Base-by-base conservation (phyloP, 1,140 invertebrate genomes). In the Zaprionus tsacasi region DNA sequence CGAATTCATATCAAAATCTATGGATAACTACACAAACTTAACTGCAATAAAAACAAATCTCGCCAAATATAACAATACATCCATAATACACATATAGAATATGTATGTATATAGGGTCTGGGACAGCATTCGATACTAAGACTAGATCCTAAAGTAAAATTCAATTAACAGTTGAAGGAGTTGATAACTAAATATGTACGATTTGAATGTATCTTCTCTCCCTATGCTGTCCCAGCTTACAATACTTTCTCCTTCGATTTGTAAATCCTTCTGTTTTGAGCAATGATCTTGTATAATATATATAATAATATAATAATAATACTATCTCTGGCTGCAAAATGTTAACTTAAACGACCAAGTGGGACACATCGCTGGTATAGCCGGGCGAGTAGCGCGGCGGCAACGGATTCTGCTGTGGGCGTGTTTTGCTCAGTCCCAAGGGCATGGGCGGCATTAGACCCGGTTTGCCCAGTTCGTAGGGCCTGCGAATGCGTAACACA, bases 281-380 rank as follows among this genome's bases (percentile, higher is more conserved):
- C 82, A 75, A 40, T 15, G 48, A 17, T 21, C 40, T 40, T 21
- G 15, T 54, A 69, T n/a, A n/a, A n/a, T n/a, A n/a, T n/a, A n/a
- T 66, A 17, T 45, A 11, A n/a, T 40, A 27, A 56, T 56, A 12
- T 13, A 58, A 57, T 35, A 45, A 27, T 60, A 54, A 67, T 61
- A 65, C 69, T 69, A 68, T 63, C 40, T 50, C 58, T 43, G 48
- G 60, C 50, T 69, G 56, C 52, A 74, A 79, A 88, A 80, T 87
- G 83, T 83, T 88, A 88, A 89, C 74, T 94, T 94, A 95, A 88
- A 95, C 94, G 75, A 95, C 94, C 52, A 95, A 92, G 91, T 95
- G 95, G 27, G 95, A 95, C 4, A 95, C 95, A 83, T 95, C 95
- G 61, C 94, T 94, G 13, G 95, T 95, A 78, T 95, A 95, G 2